Conservation (phyloP, 2,113 vertebrate genomes). For the Xiphophorus hellerii region DNA sequence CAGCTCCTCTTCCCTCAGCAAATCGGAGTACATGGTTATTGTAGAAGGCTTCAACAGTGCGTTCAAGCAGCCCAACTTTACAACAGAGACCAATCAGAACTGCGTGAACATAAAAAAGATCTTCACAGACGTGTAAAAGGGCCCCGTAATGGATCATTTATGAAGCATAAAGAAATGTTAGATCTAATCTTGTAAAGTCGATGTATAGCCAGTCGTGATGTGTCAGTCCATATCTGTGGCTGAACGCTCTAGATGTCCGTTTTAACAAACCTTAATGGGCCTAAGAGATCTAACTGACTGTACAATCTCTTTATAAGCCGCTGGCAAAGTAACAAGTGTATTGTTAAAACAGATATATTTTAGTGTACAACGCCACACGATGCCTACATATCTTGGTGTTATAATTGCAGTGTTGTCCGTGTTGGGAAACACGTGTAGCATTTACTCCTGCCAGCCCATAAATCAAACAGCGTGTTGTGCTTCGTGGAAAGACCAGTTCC, state of each 20-base stretch:
- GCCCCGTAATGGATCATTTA: neutral
- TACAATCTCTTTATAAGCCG: neutral
- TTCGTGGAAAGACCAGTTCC: constrained; percentile 49
- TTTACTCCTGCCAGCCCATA: constrained; percentile 25
- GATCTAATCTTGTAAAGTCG: constrained; percentile 27
- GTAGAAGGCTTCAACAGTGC: constrained; percentile 90
- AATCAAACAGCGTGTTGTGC: constrained; percentile 46
- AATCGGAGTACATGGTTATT: constrained; percentile 93
- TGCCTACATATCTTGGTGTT: constrained; percentile 75
- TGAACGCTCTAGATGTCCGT: constrained; percentile 45
- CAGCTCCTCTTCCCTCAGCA: constrained; percentile 92
- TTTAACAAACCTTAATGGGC: constrained; percentile 43
- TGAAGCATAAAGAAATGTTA: constrained; percentile 45
- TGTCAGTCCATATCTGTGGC: constrained; percentile 70
- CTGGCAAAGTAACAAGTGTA: neutral
- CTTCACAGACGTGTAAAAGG: constrained; percentile 93
- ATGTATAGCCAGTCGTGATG: constrained; percentile 55
- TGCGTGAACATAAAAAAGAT: constrained; percentile 96
- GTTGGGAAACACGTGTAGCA: constrained; percentile 54
- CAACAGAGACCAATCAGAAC: constrained; percentile 91
- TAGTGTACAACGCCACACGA: constrained; percentile 36
- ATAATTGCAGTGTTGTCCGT: constrained; percentile 37
- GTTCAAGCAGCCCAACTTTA: constrained; percentile 89
- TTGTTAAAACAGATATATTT: constrained; percentile 54
- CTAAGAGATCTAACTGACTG: neutral